Percentiles rank a stretch among this genome's conserved stretches.
phyloP scores from a whole-genome alignment of 2,113 vertebrate species.

The Sprattus sprattus region DNA sequence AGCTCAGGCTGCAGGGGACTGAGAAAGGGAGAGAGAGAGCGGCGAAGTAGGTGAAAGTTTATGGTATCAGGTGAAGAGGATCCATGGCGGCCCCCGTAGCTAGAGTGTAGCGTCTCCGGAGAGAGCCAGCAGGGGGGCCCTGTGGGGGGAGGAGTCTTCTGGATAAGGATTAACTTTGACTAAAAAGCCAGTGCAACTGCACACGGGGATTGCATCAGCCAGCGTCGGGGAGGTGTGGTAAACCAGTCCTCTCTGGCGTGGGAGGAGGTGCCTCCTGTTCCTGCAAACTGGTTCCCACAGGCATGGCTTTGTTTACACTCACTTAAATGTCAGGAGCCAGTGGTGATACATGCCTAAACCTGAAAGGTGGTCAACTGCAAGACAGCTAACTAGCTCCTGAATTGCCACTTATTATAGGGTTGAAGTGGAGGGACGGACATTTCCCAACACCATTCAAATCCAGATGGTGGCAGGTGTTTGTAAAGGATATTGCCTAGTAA shows the following conservation, averaged over 20 bases:
- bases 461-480: neutral
- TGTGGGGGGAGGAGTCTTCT: conserved; percentile 31
- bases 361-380: neutral
- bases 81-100: neutral
- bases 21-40: conserved; percentile 4
- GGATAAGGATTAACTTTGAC: conserved; percentile 55
- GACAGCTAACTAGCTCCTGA: neutral
- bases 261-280: neutral
- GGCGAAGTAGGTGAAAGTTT: conserved; percentile 61
- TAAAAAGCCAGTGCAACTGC: conserved; percentile 51
- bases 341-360: neutral
- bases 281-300: neutral
- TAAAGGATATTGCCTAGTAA: neutral
- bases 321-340: neutral
- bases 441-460: neutral
- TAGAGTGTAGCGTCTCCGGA: conserved; percentile 5
- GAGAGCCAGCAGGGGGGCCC: conserved; percentile 6
- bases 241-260: neutral
- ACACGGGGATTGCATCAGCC: conserved; percentile 71
- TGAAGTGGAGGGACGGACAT: neutral
- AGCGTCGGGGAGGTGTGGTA: neutral
- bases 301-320: neutral
- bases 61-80: conserved; percentile 55
- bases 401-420: neutral
- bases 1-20: neutral